These are phyloP conservation scores for Mystacornis crossleyi DNA, from an alignment of 2,113 vertebrate species.

Conservation along the genomic window DNA sequence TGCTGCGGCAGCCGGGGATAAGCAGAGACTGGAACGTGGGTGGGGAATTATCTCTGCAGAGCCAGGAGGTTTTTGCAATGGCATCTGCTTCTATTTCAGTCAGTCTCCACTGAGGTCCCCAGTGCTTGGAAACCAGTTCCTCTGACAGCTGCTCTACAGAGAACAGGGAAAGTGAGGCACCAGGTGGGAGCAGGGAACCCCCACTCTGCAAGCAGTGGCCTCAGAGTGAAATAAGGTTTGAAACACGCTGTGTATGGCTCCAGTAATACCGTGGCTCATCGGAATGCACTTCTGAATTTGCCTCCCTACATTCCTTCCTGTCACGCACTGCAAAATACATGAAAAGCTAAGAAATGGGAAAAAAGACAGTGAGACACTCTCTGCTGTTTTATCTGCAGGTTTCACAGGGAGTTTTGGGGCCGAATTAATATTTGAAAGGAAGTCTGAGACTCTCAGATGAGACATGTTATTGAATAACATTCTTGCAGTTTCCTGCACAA, in stretches of 20 bases:
- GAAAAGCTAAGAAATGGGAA: not conserved
- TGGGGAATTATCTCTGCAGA: not conserved
- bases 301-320: not conserved
- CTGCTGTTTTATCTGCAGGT: not conserved
- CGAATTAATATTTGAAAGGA: conserved; percentile 24
- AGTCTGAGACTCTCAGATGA: not conserved
- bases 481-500: not conserved
- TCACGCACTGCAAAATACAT: not conserved
- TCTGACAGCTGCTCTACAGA: not conserved
- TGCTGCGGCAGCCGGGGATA: not conserved
- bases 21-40: not conserved
- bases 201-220: not conserved
- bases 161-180: not conserved
- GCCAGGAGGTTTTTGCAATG: not conserved
- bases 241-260: accelerated
- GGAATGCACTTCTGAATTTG: not conserved
- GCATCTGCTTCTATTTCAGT: conserved; percentile 14
- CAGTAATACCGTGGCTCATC: not conserved
- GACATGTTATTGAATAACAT: not conserved
- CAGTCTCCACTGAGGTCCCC: not conserved
- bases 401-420: not conserved
- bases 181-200: not conserved
- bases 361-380: not conserved
- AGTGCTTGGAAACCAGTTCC: not conserved
- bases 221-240: not conserved